Evolutionary conservation across 2,797 vertebrate species (phyloP).

Genomic region (Sebastes elongatus): DNA sequence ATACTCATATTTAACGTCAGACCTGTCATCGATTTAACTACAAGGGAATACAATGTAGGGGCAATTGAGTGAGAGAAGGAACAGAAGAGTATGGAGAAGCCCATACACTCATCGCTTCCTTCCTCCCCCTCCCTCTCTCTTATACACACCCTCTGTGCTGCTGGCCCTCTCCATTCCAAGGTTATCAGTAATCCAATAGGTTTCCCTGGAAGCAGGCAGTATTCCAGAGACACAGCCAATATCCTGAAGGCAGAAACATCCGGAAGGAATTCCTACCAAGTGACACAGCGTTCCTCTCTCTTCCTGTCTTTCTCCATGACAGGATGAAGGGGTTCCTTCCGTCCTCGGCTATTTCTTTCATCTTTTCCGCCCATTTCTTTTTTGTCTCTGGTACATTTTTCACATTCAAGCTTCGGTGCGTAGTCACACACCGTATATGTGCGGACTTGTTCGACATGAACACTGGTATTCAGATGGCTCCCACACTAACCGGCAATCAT

Average conservation of each 20-base stretch:
- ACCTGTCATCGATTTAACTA: constrained; percentile 13
- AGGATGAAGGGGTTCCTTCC: constrained; percentile 31
- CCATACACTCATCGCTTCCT: not conserved
- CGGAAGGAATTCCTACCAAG: constrained; percentile 60
- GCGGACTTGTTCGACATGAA: not conserved
- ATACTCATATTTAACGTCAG: not conserved
- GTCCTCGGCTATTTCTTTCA: constrained; percentile 6
- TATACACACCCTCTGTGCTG: constrained; percentile 36
- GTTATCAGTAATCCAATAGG: constrained; percentile 80
- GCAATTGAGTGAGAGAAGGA: not conserved
- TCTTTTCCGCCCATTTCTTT: not conserved
- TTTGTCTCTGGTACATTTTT: not conserved
- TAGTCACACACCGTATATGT: not conserved
- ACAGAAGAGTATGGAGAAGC: constrained; percentile 1
- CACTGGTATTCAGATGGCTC: not conserved
- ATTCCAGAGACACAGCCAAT: constrained; percentile 64
- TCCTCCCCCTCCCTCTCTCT: not conserved
- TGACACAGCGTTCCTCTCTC: constrained; percentile 42
- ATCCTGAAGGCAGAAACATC: constrained; percentile 71
- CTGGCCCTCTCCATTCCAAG: constrained; percentile 67
- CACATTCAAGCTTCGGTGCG: not conserved
- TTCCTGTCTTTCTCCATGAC: constrained; percentile 45
- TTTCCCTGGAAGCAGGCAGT: constrained; percentile 58
- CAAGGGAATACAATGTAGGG: not conserved
- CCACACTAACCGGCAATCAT: not conserved